phyloP scores from a whole-genome alignment of 2,888 invertebrate genomes.

The Yponomeuta malinellus region DNA sequence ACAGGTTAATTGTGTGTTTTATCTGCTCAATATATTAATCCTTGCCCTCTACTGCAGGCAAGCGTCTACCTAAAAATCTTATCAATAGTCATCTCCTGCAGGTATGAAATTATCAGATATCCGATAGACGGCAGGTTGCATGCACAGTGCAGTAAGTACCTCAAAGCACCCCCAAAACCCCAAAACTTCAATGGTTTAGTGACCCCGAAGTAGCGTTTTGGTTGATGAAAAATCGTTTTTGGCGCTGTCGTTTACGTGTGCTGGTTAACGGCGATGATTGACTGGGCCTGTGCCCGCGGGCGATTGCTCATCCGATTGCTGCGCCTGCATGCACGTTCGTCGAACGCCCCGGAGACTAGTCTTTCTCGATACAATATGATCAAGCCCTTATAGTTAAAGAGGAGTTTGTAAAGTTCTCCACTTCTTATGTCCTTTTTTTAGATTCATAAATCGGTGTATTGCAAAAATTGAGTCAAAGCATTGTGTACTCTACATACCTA shows the following conservation, averaged over 20 bases:
- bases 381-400: neutral
- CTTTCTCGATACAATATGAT: neutral
- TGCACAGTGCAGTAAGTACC: neutral
- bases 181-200: conserved; percentile 3
- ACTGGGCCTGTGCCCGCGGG: neutral
- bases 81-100: neutral
- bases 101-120: neutral
- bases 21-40: neutral
- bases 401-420: too few species aligned
- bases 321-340: neutral
- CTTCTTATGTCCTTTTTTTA: too few species aligned
- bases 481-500: neutral
- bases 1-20: neutral
- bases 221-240: conserved; percentile 17
- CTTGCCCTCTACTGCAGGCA: neutral
- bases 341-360: neutral
- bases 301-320: conserved; percentile 1
- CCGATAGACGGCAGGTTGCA: neutral
- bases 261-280: neutral
- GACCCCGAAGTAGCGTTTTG: conserved; percentile 17
- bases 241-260: neutral
- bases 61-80: neutral
- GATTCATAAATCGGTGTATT: too few species aligned
- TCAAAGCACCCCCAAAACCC: neutral
- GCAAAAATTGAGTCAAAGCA: neutral